Percentiles rank a stretch among this genome's conserved stretches.
phyloP scores from a whole-genome alignment of 2,113 vertebrate species.

The Mixornis gularis region DNA sequence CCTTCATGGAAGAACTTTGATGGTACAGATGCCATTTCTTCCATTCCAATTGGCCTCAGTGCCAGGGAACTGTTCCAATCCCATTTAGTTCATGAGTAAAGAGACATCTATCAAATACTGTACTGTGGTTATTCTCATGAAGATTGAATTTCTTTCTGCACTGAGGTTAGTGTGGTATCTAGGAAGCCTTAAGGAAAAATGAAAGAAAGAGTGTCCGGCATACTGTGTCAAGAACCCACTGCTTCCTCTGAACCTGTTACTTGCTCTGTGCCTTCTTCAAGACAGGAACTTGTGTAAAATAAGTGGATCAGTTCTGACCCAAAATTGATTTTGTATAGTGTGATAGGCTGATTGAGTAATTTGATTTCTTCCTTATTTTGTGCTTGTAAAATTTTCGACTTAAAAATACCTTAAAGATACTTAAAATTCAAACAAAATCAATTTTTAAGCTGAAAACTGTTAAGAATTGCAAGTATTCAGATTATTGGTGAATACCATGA shows the following conservation, averaged over 20 bases:
- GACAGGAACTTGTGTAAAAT: not conserved
- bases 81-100: not conserved
- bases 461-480: not conserved
- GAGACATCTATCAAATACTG: not conserved
- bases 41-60: accelerated
- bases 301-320: not conserved
- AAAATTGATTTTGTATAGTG: not conserved
- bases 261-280: not conserved
- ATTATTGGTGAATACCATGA: not conserved
- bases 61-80: not conserved
- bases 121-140: not conserved
- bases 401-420: not conserved
- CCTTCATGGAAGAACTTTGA: not conserved
- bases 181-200: not conserved
- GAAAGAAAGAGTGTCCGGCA: not conserved
- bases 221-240: not conserved
- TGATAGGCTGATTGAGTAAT: not conserved
- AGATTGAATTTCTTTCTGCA: not conserved
- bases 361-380: not conserved
- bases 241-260: not conserved
- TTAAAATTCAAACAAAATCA: not conserved
- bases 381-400: not conserved
- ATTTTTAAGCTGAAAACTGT: not conserved
- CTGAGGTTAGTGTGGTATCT: not conserved
- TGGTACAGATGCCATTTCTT: not conserved